Conservation (phyloP, 1,140 invertebrate genomes). For the Achatina immaculata region DNA sequence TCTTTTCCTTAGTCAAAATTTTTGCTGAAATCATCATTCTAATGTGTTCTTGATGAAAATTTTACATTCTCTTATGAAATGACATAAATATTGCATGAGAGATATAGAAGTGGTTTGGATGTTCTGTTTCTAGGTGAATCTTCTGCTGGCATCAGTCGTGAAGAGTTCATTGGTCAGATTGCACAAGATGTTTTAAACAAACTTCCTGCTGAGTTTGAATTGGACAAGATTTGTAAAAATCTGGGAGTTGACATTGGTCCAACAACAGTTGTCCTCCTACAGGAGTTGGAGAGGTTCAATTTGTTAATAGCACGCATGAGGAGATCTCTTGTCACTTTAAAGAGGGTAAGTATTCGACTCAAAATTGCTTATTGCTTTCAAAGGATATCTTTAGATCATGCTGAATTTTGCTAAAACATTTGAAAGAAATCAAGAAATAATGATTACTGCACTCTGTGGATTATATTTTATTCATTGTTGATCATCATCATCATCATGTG, state of each 20-base stretch:
- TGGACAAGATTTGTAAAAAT: constrained; percentile 82
- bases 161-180: constrained; percentile 82
- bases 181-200: constrained; percentile 80
- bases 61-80: too few relatives aligned
- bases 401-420: too few relatives aligned
- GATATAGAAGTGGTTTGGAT: too few relatives aligned
- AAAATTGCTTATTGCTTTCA: background rate
- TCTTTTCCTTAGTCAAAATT: too few relatives aligned
- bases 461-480: too few relatives aligned
- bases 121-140: constrained; percentile 54
- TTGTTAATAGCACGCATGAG: constrained; percentile 81
- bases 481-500: too few relatives aligned
- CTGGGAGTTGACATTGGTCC: constrained; percentile 84
- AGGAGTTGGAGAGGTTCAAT: constrained; percentile 91
- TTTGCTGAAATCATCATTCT: too few relatives aligned
- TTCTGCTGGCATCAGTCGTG: constrained; percentile 67
- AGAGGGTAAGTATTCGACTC: constrained; percentile 74
- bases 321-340: constrained; percentile 79
- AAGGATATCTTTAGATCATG: too few relatives aligned
- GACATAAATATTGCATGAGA: too few relatives aligned
- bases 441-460: too few relatives aligned
- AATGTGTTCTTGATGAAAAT: too few relatives aligned
- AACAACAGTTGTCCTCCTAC: constrained; percentile 86
- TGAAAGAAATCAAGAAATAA: too few relatives aligned
- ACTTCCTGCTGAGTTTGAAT: constrained; percentile 82